Evolutionary conservation across 2,113 vertebrate genomes (phyloP).

Genomic region (Alectura lathami): DNA sequence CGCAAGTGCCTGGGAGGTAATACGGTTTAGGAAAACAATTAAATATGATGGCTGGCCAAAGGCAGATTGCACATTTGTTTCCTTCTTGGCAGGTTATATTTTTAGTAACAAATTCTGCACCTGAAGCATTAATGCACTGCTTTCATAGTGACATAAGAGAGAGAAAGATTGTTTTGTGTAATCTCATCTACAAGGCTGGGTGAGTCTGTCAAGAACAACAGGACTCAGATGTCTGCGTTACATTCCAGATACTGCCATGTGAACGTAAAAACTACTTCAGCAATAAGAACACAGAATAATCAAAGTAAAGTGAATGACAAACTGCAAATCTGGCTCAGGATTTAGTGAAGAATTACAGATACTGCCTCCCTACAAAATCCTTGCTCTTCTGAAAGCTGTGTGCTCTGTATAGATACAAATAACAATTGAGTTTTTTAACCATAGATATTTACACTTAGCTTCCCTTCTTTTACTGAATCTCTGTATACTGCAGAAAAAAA

Average conservation of each 20-base stretch:
- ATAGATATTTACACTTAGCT: background rate
- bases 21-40: conserved; percentile 69
- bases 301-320: background rate
- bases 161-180: background rate
- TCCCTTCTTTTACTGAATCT: background rate
- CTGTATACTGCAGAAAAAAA: background rate
- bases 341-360: background rate
- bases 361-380: background rate
- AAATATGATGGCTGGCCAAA: conserved; percentile 61
- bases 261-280: background rate
- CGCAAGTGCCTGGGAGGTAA: conserved; percentile 63
- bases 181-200: background rate
- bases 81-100: conserved; percentile 21
- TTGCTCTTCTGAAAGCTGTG: background rate
- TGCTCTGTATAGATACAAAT: background rate
- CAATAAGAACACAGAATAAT: background rate
- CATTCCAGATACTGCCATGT: background rate
- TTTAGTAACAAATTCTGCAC: conserved; percentile 39
- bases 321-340: background rate
- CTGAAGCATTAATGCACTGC: conserved; percentile 25
- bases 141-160: background rate
- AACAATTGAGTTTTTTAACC: background rate
- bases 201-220: background rate
- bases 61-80: conserved; percentile 50
- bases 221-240: background rate